Evolutionary conservation across 1,140 invertebrate species (phyloP), one percentile per base, ranked within the genome.

Genomic region (Ceratosolen fusciceps): DNA sequence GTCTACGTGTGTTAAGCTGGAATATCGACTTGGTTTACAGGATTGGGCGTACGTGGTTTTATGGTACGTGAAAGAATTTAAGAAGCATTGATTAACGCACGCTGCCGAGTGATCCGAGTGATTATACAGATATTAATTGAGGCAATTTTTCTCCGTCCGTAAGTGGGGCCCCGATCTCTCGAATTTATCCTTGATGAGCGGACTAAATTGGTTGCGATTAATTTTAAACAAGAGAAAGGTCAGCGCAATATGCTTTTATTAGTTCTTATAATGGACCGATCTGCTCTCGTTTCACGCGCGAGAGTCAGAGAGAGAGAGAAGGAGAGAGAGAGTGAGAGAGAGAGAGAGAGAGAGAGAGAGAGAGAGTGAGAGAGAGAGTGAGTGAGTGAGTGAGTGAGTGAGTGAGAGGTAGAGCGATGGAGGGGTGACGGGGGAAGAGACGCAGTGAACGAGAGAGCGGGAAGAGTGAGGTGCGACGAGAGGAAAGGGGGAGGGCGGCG

Each of bases 101-200:
- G 37, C 31, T 39, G 43, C 19, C 37, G 56, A 49, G 68, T 72
- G 68, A 52, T 71, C 56, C 71, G 49, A 54, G 71, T 74, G 71
- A 74, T 74, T 79, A 79, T 68, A 52, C 77, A n/a, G 68, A 74
- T 79, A 79, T 79, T 79, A 74, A 79, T 79, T 58, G 71, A 68
- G 47, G 60, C 71, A 79, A 79, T 79, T 79, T 79, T 79, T 79
- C 70, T 73, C 39, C 21, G n/a, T 7, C 47, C 54, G 71, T 49
- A 78, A 78, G 68, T 78, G 76, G 74, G 19, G n/a, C n/a, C 37
- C 34, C 34, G 74, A 68, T 77, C 49, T 70, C 65, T 58, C 52
- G 54, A 77, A 77, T 77, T 73, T 65, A 79, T 79, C 77, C 77
- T 79, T 79, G 77, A 79, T 79, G 77, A 79, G 43, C n/a, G 14